Conservation (phyloP, 2,888 invertebrate genomes). For the Kryphioiulus occultus region DNA sequence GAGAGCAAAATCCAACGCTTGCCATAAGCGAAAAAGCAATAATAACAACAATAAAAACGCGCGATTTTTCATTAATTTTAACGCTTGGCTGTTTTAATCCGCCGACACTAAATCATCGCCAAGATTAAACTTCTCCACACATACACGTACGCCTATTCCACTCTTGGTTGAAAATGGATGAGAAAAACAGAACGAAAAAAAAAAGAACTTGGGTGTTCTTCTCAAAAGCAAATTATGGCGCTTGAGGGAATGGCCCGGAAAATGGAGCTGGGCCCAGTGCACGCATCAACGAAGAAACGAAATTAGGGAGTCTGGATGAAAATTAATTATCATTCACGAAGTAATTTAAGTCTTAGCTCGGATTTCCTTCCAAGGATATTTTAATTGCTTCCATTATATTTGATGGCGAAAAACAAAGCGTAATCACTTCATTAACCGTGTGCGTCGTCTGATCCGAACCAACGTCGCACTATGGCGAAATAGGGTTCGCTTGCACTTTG, state of each 20-base stretch:
- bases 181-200: background rate
- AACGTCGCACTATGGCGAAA: background rate
- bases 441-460: background rate
- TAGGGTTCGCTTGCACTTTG: background rate
- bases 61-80: conserved; percentile 28
- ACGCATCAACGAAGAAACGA: background rate
- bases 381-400: conserved; percentile 25
- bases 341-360: conserved; percentile 19
- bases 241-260: conserved; percentile 21
- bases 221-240: background rate
- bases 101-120: background rate
- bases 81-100: background rate
- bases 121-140: conserved; percentile 11
- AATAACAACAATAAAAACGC: background rate
- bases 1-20: background rate
- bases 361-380: conserved; percentile 20
- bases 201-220: background rate
- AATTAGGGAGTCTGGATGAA: background rate
- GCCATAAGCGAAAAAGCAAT: background rate
- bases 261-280: too few species aligned
- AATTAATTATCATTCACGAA: background rate
- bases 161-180: background rate
- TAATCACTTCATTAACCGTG: conserved; percentile 7
- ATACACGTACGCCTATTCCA: background rate
- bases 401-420: conserved; percentile 30